Evolutionary conservation across 2,113 vertebrate species (phyloP).

Genomic region (Heterocephalus glaber): DNA sequence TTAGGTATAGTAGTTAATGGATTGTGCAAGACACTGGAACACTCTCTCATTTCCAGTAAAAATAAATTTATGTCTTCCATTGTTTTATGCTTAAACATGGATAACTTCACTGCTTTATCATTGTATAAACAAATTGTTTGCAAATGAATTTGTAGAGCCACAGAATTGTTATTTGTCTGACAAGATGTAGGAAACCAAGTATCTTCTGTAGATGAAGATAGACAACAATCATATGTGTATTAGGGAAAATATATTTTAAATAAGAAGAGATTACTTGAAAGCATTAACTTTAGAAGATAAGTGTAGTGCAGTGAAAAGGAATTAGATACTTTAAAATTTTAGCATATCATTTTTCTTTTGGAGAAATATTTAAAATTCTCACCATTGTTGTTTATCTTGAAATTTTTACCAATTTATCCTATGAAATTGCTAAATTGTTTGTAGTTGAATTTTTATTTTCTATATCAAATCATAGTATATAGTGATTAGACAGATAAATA

Average conservation of each 20-base stretch:
- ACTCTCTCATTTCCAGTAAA: conserved; percentile 74
- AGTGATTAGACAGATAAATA: conserved; percentile 10
- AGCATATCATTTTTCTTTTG: not conserved
- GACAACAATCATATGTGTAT: not conserved
- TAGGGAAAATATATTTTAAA: not conserved
- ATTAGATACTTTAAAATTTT: conserved; percentile 7
- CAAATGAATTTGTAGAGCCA: conserved; percentile 65
- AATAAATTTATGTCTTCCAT: conserved; percentile 77
- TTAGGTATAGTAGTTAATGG: conserved; percentile 84
- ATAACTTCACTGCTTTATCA: conserved; percentile 68
- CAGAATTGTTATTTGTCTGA: conserved; percentile 26
- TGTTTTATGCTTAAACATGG: conserved; percentile 80
- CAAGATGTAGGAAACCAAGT: conserved; percentile 13
- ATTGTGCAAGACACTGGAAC: conserved; percentile 83
- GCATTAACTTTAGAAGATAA: not conserved
- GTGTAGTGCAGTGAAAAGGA: not conserved
- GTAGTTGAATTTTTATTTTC: conserved; percentile 20
- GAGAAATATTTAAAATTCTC: not conserved
- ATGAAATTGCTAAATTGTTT: not conserved
- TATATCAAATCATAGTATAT: not conserved
- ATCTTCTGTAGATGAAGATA: not conserved
- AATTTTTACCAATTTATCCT: not conserved
- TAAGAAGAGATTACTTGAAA: conserved; percentile 18
- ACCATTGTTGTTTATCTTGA: not conserved
- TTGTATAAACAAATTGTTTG: conserved; percentile 77